phyloP scores from a whole-genome alignment of 2,113 vertebrate species.

The Oryzias melastigma region DNA sequence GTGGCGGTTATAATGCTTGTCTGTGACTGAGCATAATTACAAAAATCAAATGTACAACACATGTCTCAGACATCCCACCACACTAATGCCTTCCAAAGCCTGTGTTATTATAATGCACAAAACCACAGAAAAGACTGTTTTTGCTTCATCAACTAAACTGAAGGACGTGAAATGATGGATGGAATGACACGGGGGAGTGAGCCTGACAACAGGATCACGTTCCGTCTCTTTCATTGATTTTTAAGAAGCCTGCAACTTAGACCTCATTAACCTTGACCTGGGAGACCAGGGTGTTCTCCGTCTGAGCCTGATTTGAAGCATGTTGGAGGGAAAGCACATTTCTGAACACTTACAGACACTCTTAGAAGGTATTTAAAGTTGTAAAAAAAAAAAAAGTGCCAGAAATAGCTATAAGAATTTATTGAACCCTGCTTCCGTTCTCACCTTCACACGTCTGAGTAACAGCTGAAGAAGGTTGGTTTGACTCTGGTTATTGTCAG shows the following conservation, averaged over 20 bases:
- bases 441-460: constrained; percentile 3
- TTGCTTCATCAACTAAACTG: background rate
- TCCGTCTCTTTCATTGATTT: background rate
- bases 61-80: background rate
- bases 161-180: background rate
- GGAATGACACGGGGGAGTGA: constrained; percentile 5
- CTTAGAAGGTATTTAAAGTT: background rate
- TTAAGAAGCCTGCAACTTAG: background rate
- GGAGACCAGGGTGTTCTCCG: background rate
- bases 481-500: constrained; percentile 1
- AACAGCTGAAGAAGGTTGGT: background rate
- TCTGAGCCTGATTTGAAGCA: background rate
- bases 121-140: background rate
- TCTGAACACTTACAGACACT: background rate
- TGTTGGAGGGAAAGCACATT: constrained; percentile 7
- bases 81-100: background rate
- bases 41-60: background rate
- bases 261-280: background rate
- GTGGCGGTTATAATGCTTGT: background rate
- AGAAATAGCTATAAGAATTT: background rate
- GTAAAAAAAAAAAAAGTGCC: background rate
- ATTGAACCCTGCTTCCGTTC: background rate
- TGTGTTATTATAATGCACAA: background rate
- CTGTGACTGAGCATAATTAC: constrained; percentile 1
- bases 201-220: background rate